These are phyloP conservation scores for Rousettus leschenaultii DNA, from an alignment of 2,113 vertebrate genomes.

Conservation along the genomic window DNA sequence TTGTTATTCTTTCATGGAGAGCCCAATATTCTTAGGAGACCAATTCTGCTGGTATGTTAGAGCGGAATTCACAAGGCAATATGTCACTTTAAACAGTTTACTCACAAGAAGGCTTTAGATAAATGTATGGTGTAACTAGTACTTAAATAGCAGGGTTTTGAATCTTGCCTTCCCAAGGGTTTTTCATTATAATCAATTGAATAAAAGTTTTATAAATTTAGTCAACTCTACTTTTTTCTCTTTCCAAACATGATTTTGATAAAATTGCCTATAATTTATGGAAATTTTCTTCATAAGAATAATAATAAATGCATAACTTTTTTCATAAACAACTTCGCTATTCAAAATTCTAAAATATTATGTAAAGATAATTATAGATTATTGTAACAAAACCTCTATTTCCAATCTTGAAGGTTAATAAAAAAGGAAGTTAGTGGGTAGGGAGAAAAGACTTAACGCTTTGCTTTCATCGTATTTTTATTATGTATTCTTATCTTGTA, in stretches of 20 bases:
- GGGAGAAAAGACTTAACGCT: conserved; percentile 5
- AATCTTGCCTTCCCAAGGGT: conserved; percentile 9
- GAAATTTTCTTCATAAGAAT: conserved; percentile 22
- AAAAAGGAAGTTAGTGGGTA: neutral
- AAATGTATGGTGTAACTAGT: neutral
- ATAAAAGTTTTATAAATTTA: conserved; percentile 55
- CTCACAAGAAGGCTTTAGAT: neutral
- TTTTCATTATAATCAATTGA: conserved; percentile 43
- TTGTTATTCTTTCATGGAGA: neutral
- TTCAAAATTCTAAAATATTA: conserved; percentile 34
- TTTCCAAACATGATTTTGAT: conserved; percentile 46
- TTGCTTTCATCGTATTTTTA: conserved; percentile 40
- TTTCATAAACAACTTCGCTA: conserved; percentile 23
- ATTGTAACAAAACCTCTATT: too few species aligned
- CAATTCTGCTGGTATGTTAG: neutral
- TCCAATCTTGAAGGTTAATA: neutral
- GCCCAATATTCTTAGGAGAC: neutral
- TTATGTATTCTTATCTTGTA: neutral
- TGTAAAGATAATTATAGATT: conserved; percentile 10
- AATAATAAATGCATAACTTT: conserved; percentile 34
- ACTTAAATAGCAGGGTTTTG: neutral
- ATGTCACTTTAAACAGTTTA: neutral
- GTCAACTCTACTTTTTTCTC: neutral
- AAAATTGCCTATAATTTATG: conserved; percentile 60
- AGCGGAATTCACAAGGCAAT: conserved; percentile 31